Evolutionary conservation across 1,140 invertebrate species (phyloP), one percentile per base, ranked within the genome.

Genomic region (Solen grandis): DNA sequence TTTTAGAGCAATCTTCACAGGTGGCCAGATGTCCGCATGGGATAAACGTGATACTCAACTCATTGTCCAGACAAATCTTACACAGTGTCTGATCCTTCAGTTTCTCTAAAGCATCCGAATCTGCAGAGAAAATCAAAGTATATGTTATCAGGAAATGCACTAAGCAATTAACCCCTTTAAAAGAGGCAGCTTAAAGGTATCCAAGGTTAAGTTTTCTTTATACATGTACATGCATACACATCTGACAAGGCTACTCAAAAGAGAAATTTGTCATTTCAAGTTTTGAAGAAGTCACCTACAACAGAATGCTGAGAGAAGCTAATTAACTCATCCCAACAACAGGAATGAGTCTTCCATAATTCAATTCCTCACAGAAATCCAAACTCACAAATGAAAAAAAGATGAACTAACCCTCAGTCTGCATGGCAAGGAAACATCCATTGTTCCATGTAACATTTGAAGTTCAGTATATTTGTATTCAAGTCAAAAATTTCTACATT

Each of bases 41-140:
- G 84, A 98, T 92, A 93, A 97, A 97, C 50, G 97, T 96, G 68
- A 97, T 95, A 57, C 94, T 95, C 68, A 97, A 95, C 93, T 98
- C 96, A 82, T 94, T 94, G 91, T 97, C 96, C 95, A 98, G 95
- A 88, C 97, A 98, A 83, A 98, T 96, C 94, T 97, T 97, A 91
- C 97, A 98, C 46, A 96, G 92, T 63, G 95, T 94, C 19, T 95
- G 95, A 91, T 98, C 96, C 38, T 80, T 80, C 13, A 80, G 57
- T 16, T 66, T 70, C 29, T 80, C 68, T 2, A 79, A 41, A n/a
- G 36, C 52, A 14, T 79, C 41, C 3, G 62, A 52, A 79, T 79
- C 76, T 79, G 66, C 27, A 75, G 66, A 29, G n/a, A 31, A 60
- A 31, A 3, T 29, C 31, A 60, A 3, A 22, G 16, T 27, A 27